A percentile compares a stretch with the other conserved stretches of the same genome.
Evolutionary conservation across 2,113 vertebrate genomes (phyloP).

Genomic region (Dendrocopos noguchii): DNA sequence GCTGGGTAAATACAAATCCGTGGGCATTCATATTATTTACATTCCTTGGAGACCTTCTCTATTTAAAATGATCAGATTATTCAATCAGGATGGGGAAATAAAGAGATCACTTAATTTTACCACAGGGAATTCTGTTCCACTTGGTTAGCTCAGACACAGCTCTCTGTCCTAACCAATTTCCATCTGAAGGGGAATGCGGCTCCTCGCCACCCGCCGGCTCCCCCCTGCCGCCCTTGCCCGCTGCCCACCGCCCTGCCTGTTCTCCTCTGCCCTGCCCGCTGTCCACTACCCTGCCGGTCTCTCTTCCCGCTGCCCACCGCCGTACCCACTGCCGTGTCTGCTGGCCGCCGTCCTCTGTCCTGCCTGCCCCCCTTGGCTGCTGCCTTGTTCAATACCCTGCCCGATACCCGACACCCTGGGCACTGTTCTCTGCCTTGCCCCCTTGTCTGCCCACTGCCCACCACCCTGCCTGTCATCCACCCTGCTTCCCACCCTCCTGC

Average conservation of each 20-base stretch:
- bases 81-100: conserved; percentile 87
- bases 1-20: conserved; percentile 92
- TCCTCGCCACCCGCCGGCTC: conserved; percentile 49
- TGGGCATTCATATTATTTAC: conserved; percentile 94
- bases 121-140: conserved; percentile 86
- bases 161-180: conserved; percentile 85
- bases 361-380: neutral
- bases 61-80: conserved; percentile 87
- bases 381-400: neutral
- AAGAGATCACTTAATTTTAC: conserved; percentile 89
- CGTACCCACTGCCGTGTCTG: neutral
- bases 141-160: conserved; percentile 81
- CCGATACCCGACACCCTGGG: neutral
- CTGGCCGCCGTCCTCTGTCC: neutral
- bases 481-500: too few species aligned
- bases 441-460: too few species aligned
- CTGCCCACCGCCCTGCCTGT: neutral
- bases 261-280: too few species aligned
- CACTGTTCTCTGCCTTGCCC: neutral
- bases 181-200: conserved; percentile 74
- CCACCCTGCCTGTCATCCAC: too few species aligned
- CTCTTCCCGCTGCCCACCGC: neutral
- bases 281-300: neutral
- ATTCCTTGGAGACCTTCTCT: conserved; percentile 84
- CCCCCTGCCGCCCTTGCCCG: neutral